Evolutionary conservation across 23 tunicate species (phyloP), one percentile per base, ranked within the genome.

Genomic region (Trididemnum clinides): DNA sequence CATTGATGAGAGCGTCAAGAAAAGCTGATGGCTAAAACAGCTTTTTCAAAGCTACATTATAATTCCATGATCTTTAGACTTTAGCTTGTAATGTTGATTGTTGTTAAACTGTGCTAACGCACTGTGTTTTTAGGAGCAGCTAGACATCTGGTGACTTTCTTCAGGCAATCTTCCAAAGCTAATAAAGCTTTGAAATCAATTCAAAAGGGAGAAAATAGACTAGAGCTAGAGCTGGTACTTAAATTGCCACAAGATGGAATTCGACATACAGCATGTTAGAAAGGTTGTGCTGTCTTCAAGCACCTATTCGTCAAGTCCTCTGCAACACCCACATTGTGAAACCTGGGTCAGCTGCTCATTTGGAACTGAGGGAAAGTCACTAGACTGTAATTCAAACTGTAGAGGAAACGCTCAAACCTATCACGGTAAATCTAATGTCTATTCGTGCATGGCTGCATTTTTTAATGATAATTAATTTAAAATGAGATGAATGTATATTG

Each of bases 101-200:
- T n/a, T n/a, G n/a, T n/a, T n/a, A n/a, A n/a, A n/a, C n/a, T n/a
- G n/a, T n/a, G n/a, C n/a, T n/a, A n/a, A n/a, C n/a, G n/a, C n/a
- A n/a, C n/a, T n/a, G n/a, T n/a, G n/a, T n/a, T 70, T 69, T 83
- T 39, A 83, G 87, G 87, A 29, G 87, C 87, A 39, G 87, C 78
- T 25, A 66, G 87, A 70, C 87, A 83, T 33, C 87, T 83, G 7
- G 87, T 70, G 20, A 15, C 65, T 18, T 83, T 69, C 49, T 83
- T 83, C 49, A 44, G 64, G 66, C 87, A 69, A 32, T 83, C 87
- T 25, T 83, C 87, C 39, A 83, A 83, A 69, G 87, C 87, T 49
- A 39, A 36, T 49, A 78, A 83, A 28, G 87, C 35, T 25, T 83
- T 83, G 38, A 37, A 50, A 38, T 28, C 87, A 4, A n/a, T 50